Percentiles rank a stretch among this genome's conserved stretches.
Conservation (phyloP, 2,888 invertebrate genomes). For the Antitype chi region DNA sequence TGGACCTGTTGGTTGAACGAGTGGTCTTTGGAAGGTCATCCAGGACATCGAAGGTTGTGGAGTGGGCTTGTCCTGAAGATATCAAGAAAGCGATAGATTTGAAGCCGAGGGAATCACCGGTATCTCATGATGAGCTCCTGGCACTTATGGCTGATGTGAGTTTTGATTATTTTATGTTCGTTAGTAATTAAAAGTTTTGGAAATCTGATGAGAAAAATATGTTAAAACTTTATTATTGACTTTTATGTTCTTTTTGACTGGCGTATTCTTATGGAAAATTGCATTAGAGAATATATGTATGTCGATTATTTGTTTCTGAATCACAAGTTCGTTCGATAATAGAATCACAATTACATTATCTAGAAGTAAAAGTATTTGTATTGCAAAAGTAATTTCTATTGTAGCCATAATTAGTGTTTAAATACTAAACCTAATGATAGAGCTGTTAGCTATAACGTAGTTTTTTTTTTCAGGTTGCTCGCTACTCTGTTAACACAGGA, state of each 20-base stretch:
- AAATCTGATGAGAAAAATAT: not conserved
- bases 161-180: conserved; percentile 14
- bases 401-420: not conserved
- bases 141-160: conserved; percentile 93
- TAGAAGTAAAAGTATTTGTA: conserved; percentile 1
- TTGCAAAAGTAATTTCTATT: not conserved
- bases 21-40: conserved; percentile 94
- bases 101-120: conserved; percentile 90
- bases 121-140: conserved; percentile 92
- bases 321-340: not conserved
- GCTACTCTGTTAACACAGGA: conserved; percentile 97
- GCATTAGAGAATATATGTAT: not conserved
- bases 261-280: too few relatives aligned
- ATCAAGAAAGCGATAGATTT: conserved; percentile 93
- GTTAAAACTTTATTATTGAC: not conserved
- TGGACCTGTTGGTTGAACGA: conserved; percentile 93
- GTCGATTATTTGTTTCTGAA: not conserved
- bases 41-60: conserved; percentile 93
- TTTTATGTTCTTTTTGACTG: not conserved
- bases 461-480: conserved; percentile 81
- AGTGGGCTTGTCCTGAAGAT: conserved; percentile 95
- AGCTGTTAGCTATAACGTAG: not conserved
- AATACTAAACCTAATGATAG: not conserved
- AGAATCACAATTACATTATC: not conserved
- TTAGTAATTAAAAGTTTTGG: not conserved